phyloP scores from a whole-genome alignment of 2,113 vertebrate species.

The Lepidothrix coronata region DNA sequence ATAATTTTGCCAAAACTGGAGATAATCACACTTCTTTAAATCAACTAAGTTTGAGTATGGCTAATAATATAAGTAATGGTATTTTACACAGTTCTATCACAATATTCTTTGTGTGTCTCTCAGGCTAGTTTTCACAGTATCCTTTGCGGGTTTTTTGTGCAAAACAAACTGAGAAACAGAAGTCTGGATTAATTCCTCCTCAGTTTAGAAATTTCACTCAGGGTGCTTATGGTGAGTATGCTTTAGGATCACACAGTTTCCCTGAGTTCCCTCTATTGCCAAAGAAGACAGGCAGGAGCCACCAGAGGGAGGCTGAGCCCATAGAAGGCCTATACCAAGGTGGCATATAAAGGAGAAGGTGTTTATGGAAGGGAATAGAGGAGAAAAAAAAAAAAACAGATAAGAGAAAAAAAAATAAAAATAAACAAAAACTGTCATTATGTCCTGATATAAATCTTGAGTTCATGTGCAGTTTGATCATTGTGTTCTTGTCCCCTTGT shows the following conservation, averaged over 20 bases:
- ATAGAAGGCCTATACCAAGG: background rate
- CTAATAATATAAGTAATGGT: background rate
- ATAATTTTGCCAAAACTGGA: background rate
- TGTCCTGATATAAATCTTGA: background rate
- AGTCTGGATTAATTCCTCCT: background rate
- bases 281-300: background rate
- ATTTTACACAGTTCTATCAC: background rate
- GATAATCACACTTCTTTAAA: background rate
- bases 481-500: background rate
- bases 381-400: background rate
- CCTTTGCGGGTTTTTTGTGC: accelerated
- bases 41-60: background rate
- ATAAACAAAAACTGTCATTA: background rate
- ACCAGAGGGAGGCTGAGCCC: background rate
- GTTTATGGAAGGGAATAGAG: background rate
- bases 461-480: background rate
- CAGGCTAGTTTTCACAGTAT: background rate
- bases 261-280: background rate
- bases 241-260: background rate
- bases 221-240: background rate
- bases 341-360: background rate
- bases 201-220: background rate
- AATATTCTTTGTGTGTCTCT: background rate
- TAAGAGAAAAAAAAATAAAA: background rate
- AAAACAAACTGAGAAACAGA: background rate